Evolutionary conservation across 2,113 vertebrate genomes (phyloP).

Genomic region (Tetraodon nigroviridis): DNA sequence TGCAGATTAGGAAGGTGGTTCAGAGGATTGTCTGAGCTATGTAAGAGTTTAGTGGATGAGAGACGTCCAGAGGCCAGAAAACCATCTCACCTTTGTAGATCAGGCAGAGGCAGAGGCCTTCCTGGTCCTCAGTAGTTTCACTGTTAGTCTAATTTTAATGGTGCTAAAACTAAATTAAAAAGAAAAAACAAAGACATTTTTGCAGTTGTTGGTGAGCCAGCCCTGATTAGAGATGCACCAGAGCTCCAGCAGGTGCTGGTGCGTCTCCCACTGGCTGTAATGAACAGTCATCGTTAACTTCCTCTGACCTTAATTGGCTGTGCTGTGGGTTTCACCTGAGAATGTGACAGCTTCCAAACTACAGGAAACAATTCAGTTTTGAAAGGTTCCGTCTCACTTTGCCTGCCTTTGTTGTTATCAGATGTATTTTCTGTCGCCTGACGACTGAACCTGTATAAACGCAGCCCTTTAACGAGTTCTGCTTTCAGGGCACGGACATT

Average conservation of each 20-base stretch:
- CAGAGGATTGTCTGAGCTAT: constrained; percentile 24
- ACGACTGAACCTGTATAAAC: constrained; percentile 43
- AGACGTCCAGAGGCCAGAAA: constrained; percentile 11
- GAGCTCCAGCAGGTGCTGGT: too few species aligned
- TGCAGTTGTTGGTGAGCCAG: not conserved
- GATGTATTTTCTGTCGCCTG: constrained; percentile 12
- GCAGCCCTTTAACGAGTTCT: constrained; percentile 36
- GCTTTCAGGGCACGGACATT: constrained; percentile 23
- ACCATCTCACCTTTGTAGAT: constrained; percentile 11
- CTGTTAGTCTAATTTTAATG: too few species aligned
- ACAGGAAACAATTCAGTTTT: not conserved
- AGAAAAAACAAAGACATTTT: too few species aligned
- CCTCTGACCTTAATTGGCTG: not conserved
- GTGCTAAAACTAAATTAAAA: too few species aligned
- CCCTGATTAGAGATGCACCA: not conserved
- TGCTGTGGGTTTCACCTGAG: not conserved
- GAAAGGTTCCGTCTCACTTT: not conserved
- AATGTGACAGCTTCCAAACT: not conserved
- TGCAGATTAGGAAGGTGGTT: constrained; percentile 6
- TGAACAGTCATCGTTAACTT: not conserved
- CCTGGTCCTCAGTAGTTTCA: too few species aligned
- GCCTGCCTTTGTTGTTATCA: rapidly evolving
- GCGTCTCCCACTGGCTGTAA: not conserved
- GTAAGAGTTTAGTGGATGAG: constrained; percentile 5
- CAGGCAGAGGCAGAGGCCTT: constrained; percentile 2